These are phyloP conservation scores for Chloropsis cyanopogon DNA, from an alignment of 2,113 vertebrate genomes.

Conservation along the genomic window DNA sequence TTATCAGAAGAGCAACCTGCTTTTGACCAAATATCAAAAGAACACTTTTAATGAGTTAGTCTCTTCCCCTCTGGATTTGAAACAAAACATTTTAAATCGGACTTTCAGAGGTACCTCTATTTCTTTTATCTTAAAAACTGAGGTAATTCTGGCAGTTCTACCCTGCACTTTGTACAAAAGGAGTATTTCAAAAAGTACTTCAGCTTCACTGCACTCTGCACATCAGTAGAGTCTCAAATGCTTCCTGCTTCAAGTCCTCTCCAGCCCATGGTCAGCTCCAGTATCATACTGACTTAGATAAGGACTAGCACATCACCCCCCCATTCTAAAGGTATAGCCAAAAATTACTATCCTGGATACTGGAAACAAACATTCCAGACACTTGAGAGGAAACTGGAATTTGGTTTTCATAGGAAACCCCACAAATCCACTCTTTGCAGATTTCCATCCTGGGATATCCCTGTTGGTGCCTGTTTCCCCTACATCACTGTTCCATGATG, in stretches of 20 bases:
- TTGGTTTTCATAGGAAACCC: neutral
- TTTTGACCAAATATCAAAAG: neutral
- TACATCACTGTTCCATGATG: neutral
- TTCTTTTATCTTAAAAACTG: constrained; percentile 4
- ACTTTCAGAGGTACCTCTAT: neutral
- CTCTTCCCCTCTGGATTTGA: neutral
- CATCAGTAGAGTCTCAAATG: neutral
- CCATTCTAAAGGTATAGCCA: neutral
- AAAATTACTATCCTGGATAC: neutral
- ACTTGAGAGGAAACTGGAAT: neutral
- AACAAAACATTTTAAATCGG: neutral
- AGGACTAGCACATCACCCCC: neutral
- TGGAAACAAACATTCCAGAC: neutral
- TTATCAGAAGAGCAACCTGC: neutral
- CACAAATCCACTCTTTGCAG: neutral
- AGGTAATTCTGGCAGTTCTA: constrained; percentile 31
- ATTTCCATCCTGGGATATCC: neutral
- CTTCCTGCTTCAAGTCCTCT: constrained; percentile 6
- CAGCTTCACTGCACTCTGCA: neutral
- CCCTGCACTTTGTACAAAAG: neutral
- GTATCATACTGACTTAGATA: neutral
- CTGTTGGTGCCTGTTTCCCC: neutral
- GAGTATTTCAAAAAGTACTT: neutral
- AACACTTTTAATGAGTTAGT: neutral
- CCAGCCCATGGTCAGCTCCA: neutral